Evolutionary conservation across 1,140 invertebrate genomes (phyloP), one percentile per base, ranked within the genome.

Genomic region (Polypedilum vanderplanki): DNA sequence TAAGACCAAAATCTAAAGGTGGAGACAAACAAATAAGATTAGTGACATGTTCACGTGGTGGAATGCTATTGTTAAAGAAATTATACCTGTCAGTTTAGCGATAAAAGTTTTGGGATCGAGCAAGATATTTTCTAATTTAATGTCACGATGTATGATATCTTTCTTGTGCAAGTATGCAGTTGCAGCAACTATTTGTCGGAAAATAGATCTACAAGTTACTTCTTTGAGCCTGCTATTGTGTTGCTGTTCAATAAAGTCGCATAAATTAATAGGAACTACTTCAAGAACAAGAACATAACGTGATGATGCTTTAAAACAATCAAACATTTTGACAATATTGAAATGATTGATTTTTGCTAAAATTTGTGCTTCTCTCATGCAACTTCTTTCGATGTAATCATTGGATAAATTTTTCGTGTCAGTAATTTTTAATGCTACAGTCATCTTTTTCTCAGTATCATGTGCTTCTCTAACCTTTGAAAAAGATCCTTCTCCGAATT

Each of bases 51-150:
- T 3, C 24, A 33, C 4, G 20, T 20, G 65, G 20, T 20, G 65
- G 7, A 70, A 70, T 20, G 17, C 65, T 70, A 9, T 18, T 22
- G 17, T 70, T 70, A 22, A 15, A 18, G 9, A 20, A 3, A 70
- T 3, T 70, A n/a, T 22, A 70, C 65, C 65, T 8, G 65, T 22
- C 65, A 70, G 10, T 18, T 70, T 70, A 18, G 18, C 20, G 7
- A 9, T 20, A 22, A 18, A 22, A 18, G n/a, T n/a, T 18, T 70
- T 57, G 7, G 46, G 3, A 20, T 70, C 65, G 4, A 70, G 20
- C 1, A 70, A 18, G 20, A 70, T 70, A 70, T 70, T 70, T 20
- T 70, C 65, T 4, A 70, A 70, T 20, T 70, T 70, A 18, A 70
- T 20, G 18, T 70, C 65, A 18, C 65, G 65, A 70, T 70, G 65